A percentile compares a stretch with the other conserved stretches of the same genome.
Evolutionary conservation across 2,113 vertebrate species (phyloP).

Genomic region (Vanacampus margaritifer): DNA sequence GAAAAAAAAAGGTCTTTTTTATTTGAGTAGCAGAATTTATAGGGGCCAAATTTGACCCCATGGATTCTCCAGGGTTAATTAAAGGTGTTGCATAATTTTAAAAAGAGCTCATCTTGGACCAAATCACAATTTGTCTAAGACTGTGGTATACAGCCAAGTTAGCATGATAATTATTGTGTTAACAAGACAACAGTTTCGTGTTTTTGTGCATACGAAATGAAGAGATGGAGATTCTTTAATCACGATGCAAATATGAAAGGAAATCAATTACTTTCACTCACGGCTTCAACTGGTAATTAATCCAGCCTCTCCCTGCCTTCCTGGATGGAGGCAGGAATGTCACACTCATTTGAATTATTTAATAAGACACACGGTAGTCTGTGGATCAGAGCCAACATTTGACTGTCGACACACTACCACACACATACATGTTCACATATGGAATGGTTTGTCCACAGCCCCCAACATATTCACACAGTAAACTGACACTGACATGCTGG

Average conservation of each 20-base stretch:
- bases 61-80: too few species aligned
- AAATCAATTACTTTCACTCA: constrained; percentile 30
- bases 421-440: background rate
- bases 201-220: background rate
- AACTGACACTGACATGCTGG: background rate
- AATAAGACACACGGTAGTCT: constrained; percentile 17
- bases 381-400: constrained; percentile 9
- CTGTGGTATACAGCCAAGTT: background rate
- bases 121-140: too few species aligned
- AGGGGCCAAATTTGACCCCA: too few species aligned
- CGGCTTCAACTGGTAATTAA: constrained; percentile 63
- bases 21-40: too few species aligned
- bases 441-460: background rate
- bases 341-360: constrained; percentile 48
- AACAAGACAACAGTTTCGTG: too few species aligned
- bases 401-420: background rate
- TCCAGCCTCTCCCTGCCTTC: constrained; percentile 46
- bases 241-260: constrained; percentile 42
- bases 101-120: too few species aligned
- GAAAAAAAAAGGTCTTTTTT: too few species aligned
- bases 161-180: too few species aligned
- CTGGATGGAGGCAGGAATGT: constrained; percentile 18
- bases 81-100: too few species aligned
- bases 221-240: constrained; percentile 48
- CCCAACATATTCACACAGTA: background rate